phyloP scores from a whole-genome alignment of 2,113 vertebrate genomes.

The Tachysurus fulvidraco region DNA sequence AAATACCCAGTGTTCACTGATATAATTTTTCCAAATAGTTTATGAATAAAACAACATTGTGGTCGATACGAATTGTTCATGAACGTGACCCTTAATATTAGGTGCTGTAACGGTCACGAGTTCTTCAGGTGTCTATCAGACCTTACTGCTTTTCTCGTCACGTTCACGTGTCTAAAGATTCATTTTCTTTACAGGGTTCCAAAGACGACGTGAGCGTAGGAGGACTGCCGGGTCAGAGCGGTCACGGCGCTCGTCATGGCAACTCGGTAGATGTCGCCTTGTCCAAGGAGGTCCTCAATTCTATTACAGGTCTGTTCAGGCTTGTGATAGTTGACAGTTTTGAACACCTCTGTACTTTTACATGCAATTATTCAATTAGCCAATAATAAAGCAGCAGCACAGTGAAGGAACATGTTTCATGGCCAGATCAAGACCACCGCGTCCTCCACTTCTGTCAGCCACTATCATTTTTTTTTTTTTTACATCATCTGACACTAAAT shows the following conservation, averaged over 20 bases:
- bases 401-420: neutral
- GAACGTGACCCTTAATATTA: neutral
- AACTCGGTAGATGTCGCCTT: slow-evolving; percentile 94
- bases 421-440: neutral
- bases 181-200: slow-evolving; percentile 78
- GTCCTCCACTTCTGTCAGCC: neutral
- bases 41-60: neutral
- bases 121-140: neutral
- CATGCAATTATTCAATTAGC: neutral
- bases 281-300: slow-evolving; percentile 97
- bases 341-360: neutral
- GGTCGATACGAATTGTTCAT: neutral
- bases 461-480: neutral
- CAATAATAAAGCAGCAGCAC: neutral
- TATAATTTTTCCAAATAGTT: neutral
- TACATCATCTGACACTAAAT: neutral
- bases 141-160: neutral
- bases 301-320: slow-evolving; percentile 87
- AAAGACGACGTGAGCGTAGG: slow-evolving; percentile 89
- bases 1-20: neutral
- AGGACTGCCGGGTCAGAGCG: slow-evolving; percentile 66
- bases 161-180: neutral
- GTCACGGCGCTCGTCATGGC: slow-evolving; percentile 81
- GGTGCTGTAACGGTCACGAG: too few relatives aligned
- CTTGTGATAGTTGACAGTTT: neutral